These are phyloP conservation scores for Astyanax mexicanus DNA, from an alignment of 2,797 vertebrate genomes.

Conservation along the genomic window DNA sequence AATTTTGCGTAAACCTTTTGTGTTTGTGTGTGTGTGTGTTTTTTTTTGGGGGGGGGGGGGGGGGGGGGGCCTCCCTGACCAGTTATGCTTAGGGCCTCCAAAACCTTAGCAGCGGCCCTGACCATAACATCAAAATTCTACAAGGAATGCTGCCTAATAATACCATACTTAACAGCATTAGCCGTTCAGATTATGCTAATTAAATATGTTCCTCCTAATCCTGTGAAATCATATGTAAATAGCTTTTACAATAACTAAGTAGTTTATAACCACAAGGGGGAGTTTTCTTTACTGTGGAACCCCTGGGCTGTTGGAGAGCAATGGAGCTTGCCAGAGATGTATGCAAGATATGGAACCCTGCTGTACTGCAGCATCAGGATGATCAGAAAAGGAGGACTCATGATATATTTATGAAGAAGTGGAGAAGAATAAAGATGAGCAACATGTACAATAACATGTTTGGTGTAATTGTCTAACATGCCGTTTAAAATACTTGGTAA, in stretches of 20 bases:
- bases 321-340: neutral
- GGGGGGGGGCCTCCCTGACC: no score
- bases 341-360: neutral
- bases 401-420: no score
- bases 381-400: no score
- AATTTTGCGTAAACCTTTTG: no score
- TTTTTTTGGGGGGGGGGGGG: no score
- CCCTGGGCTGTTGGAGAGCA: neutral
- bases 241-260: constrained; percentile 34
- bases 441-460: no score
- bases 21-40: no score
- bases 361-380: neutral
- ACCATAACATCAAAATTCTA: constrained; percentile 9
- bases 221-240: constrained; percentile 33
- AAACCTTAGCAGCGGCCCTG: no score
- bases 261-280: constrained; percentile 77
- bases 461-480: no score
- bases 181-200: constrained; percentile 28
- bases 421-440: no score
- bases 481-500: no score
- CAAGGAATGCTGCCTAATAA: constrained; percentile 22
- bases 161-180: constrained; percentile 26
- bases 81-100: no score
- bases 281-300: constrained; percentile 58
- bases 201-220: constrained; percentile 30